These are phyloP conservation scores for Sesia apiformis DNA, from an alignment of 2,888 invertebrate species.

Conservation along the genomic window DNA sequence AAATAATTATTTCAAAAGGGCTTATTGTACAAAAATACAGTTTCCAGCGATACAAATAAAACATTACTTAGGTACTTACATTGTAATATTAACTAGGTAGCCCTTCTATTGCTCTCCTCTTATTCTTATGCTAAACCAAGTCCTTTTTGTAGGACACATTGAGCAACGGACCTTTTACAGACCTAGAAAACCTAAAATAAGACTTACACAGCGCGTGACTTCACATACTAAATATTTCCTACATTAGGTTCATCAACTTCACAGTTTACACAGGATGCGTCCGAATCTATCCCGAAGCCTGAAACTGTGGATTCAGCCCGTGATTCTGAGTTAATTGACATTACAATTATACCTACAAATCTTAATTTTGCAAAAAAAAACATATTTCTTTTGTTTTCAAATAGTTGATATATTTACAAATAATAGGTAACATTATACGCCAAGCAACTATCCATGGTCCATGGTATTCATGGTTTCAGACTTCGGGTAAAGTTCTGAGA, in stretches of 20 bases:
- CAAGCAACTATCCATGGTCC: too few species aligned
- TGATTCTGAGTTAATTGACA: too few species aligned
- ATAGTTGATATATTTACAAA: too few species aligned
- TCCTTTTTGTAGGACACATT: constrained; percentile 51
- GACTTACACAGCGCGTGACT: background rate
- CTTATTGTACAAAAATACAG: constrained; percentile 40
- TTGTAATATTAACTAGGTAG: constrained; percentile 14
- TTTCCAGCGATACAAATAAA: constrained; percentile 8
- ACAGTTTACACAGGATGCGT: too few species aligned
- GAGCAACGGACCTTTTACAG: constrained; percentile 63
- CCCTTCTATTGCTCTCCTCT: constrained; percentile 59
- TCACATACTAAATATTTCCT: background rate
- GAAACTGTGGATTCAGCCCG: too few species aligned
- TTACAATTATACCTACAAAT: too few species aligned
- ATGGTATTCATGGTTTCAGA: too few species aligned
- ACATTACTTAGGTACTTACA: constrained; percentile 34
- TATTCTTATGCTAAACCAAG: constrained; percentile 57
- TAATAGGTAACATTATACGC: too few species aligned
- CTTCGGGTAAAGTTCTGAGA: too few species aligned
- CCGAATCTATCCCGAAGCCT: too few species aligned
- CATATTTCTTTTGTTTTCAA: too few species aligned
- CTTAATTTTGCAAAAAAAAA: too few species aligned
- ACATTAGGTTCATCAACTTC: background rate
- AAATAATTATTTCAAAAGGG: constrained; percentile 43
- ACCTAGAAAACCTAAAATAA: constrained; percentile 31